These are phyloP conservation scores for Brassicogethes aeneus DNA, from an alignment of 2,888 invertebrate species.

Conservation along the genomic window DNA sequence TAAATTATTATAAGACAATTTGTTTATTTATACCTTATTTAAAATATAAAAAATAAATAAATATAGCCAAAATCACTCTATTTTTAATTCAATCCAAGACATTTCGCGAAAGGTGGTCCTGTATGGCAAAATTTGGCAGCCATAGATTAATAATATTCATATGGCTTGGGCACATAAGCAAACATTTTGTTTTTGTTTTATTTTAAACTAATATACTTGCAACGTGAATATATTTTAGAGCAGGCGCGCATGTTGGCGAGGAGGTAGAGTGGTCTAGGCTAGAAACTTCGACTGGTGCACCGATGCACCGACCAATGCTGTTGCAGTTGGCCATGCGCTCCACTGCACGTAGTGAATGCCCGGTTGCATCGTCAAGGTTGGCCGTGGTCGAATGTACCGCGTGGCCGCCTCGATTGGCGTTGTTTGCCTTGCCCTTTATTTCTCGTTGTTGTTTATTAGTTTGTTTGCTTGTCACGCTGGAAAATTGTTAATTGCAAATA, in stretches of 20 bases:
- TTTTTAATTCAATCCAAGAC: no score
- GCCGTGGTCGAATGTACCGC: background rate
- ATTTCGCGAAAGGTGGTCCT: no score
- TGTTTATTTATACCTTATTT: no score
- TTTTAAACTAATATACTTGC: constrained; percentile 41
- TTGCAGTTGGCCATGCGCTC: background rate
- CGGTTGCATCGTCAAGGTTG: no score
- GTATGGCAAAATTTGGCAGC: no score
- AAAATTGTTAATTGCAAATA: background rate
- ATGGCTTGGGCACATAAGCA: background rate
- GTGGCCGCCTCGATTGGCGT: background rate
- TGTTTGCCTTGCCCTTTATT: background rate
- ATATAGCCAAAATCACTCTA: no score
- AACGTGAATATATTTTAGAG: constrained; percentile 40
- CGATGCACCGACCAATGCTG: background rate
- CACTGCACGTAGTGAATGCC: no score
- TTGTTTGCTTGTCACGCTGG: background rate
- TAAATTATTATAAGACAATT: no score
- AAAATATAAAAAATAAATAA: no score
- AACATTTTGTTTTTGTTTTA: constrained; percentile 33
- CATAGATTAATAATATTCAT: no score
- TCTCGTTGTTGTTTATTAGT: background rate
- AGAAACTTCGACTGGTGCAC: constrained; percentile 8
- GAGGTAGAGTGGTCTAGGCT: constrained; percentile 29
- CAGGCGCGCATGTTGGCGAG: constrained; percentile 30